Base-by-base conservation (phyloP, 2,888 invertebrate species). In the Ommatoiulus sabulosus region DNA sequence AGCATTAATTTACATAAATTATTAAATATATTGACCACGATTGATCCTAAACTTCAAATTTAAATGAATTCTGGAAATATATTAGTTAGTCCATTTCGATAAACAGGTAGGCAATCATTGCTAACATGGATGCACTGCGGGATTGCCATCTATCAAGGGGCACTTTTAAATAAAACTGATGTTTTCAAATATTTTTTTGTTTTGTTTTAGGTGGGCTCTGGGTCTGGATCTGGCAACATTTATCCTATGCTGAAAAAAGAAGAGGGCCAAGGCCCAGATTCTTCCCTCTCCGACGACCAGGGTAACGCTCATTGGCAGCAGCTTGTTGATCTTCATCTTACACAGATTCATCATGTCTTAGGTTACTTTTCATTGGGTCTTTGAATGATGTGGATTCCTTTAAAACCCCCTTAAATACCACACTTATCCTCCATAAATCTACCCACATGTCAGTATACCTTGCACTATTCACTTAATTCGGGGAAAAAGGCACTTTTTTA, bases 241-340 rank as follows among this genome's bases (percentile, higher is more conserved):
- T 90, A 90, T 84, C 90, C 90, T 43, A 88, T 88, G 87, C 88
- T 90, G 20, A 86, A 88, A 43, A 89, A 88, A 86, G 90, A 90
- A 88, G 90, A 90, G 57, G 88, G 87, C 72, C 88, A 20, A 63
- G 89, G 89, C 20, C 89, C 89, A 63, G 90, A 90, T 44, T 89
- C 89, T 46, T 89, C 89, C 12, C 88, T 89, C 24, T 89, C 89
- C 43, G 90, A 90, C 85, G 90, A 90, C 87, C 90, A 90, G 89
- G 90, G 90, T 90, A 84, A 80, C 87, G 57, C 63, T 63, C 87
- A 87, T 87, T 87, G 87, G 87, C 87, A 87, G 87, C 87, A 87
- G 87, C 87, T 87, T 87, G 87, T 87, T 87, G 87, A 87, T 87
- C 63, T 87, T 72, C 87, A 87, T 72, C 87, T 87, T 44, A 87